Evolutionary conservation across 2,113 vertebrate species (phyloP).

Genomic region (Hippocampus comes): DNA sequence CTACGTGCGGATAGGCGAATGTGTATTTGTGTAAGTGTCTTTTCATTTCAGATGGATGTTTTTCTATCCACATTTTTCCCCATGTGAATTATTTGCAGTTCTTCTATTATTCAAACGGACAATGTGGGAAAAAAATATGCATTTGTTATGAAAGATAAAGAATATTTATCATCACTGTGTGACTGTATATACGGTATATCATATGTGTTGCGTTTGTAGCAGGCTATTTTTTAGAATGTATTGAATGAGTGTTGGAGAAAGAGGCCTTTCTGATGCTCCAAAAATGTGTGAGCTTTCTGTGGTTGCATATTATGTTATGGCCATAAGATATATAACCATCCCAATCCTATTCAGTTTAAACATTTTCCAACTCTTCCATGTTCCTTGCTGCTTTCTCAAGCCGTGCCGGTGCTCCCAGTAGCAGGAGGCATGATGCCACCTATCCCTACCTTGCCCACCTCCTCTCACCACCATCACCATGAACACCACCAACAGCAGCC

Average conservation of each 20-base stretch:
- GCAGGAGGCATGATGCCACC: constrained; percentile 78
- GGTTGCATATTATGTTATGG: not conserved
- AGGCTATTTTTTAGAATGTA: not conserved
- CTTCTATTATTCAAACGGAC: not conserved
- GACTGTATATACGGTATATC: not conserved
- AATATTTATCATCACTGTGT: not conserved
- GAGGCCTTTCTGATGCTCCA: not conserved
- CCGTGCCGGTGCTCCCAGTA: constrained; percentile 76
- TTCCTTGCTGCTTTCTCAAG: constrained; percentile 56
- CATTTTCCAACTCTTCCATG: constrained; percentile 12
- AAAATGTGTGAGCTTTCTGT: not conserved
- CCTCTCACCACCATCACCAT: constrained; percentile 60
- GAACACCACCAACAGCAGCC: constrained; percentile 44
- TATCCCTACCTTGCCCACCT: constrained; percentile 63
- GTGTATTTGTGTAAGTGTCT: not conserved
- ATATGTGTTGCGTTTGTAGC: not conserved
- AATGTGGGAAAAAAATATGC: not conserved
- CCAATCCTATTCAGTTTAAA: not conserved
- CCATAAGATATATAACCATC: not conserved
- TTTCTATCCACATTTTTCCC: not conserved
- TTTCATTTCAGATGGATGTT: not conserved
- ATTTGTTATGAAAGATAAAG: no score
- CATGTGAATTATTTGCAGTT: not conserved
- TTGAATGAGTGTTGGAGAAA: not conserved
- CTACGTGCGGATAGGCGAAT: not conserved